Base-by-base conservation (phyloP, 2,113 vertebrate species). In the Seriola rivoliana region DNA sequence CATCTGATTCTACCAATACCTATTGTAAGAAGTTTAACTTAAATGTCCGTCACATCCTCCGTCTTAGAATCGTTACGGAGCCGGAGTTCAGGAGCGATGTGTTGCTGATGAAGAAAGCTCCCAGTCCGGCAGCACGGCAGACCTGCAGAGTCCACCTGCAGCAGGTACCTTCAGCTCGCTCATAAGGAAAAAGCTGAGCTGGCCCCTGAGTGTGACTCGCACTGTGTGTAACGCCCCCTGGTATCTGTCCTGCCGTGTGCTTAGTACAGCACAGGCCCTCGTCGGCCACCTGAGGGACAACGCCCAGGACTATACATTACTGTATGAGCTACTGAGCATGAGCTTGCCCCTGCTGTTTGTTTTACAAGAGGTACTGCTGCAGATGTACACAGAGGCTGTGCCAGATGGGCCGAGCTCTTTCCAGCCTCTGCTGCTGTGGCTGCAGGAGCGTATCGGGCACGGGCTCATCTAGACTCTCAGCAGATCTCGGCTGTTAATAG, bases 81-180 rank as follows among this genome's bases (percentile, higher is more conserved):
- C 29, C 12, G 64, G 10, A 36, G 64, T 67, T 46, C 78, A 71
- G 76, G 81, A 85, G 4, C 80, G 0, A 21, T 10, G 60, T 2
- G 72, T 58, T 21, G 88, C 57, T 92, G 95, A 38, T 7, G 90
- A 32, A 88, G 73, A 86, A 88, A 88, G 60, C 78, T 93, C 88
- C 80, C 89, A 11, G 85, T 91, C 36, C 89, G 21, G 71, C 82
- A 32, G 76, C 29, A 80, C 87, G 0, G 89, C 91, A 89, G 93
- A 91, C 3, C 93, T 87, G 71, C 95, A 94, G 89, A 96, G 93
- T 90, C 92, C 81, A 23, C 40, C 92, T 38, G 55, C 96, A 83
- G 93, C 97, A 99, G 98, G 98, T 99, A 99, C 96, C 96, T 91
- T 96, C 95, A 86, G 94, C 94, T 97, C 96, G 78, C 95, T 96